These are phyloP conservation scores for Decapterus maruadsi DNA, from an alignment of 2,797 vertebrate species.

Conservation along the genomic window DNA sequence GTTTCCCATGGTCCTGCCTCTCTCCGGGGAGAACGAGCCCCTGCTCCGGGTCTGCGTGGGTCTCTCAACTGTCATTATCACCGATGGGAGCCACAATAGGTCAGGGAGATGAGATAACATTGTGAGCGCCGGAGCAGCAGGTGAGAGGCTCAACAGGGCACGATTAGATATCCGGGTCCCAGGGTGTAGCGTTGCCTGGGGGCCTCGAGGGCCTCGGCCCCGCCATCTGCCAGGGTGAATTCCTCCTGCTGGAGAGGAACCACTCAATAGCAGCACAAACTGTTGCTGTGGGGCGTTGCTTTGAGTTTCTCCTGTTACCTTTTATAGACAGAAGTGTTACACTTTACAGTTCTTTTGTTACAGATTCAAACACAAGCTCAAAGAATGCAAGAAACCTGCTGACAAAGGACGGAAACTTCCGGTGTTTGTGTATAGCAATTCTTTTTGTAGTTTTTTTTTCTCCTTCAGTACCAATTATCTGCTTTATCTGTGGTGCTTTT, in stretches of 20 bases:
- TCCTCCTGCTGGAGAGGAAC: conserved; percentile 63
- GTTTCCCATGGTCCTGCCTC: conserved; percentile 83
- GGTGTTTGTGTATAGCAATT: conserved; percentile 13
- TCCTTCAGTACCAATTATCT: neutral
- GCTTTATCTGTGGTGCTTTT: neutral
- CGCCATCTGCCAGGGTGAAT: conserved; percentile 86
- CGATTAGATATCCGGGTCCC: conserved; percentile 88
- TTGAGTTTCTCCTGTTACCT: conserved; percentile 79
- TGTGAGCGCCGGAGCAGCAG: conserved; percentile 83
- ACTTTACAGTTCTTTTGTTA: conserved; percentile 64
- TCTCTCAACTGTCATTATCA: conserved; percentile 84
- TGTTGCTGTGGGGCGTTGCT: conserved; percentile 79
- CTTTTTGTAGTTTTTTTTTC: neutral
- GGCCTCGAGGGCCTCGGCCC: conserved; percentile 80
- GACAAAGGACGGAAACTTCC: conserved; percentile 30
- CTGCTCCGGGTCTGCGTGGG: conserved; percentile 69
- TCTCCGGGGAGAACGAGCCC: conserved; percentile 78
- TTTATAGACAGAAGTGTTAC: conserved; percentile 67
- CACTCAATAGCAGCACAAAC: conserved; percentile 69
- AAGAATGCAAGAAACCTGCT: conserved; percentile 37
- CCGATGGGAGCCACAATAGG: conserved; percentile 82
- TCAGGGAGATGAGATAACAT: conserved; percentile 88
- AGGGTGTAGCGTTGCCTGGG: conserved; percentile 88
- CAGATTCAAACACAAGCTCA: conserved; percentile 30
- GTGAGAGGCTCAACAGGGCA: conserved; percentile 85